Percentiles rank a stretch among this genome's conserved stretches.
These are phyloP conservation scores for Thymelicus acteon DNA, from an alignment of 2,888 invertebrate genomes.

Conservation along the genomic window DNA sequence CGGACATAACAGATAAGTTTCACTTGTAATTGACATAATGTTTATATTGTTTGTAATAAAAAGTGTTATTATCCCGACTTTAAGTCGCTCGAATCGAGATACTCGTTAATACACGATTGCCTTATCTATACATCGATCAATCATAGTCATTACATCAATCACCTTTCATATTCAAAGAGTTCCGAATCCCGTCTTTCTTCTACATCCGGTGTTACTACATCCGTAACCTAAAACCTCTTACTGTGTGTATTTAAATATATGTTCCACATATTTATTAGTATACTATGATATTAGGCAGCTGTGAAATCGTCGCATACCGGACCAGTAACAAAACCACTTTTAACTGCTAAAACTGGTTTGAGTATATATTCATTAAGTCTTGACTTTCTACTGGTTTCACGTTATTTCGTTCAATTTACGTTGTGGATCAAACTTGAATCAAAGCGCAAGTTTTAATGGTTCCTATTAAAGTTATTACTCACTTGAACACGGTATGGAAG, in stretches of 20 bases:
- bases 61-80: slow-evolving; percentile 7
- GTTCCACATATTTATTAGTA: slow-evolving; percentile 61
- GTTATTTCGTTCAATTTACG: slow-evolving; percentile 58
- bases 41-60: slow-evolving; percentile 13
- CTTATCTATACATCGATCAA: slow-evolving; percentile 24
- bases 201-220: slow-evolving; percentile 33
- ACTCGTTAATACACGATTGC: slow-evolving; percentile 12
- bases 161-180: slow-evolving; percentile 38
- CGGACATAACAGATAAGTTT: too few relatives aligned
- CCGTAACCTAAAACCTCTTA: slow-evolving; percentile 50
- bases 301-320: slow-evolving; percentile 53
- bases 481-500: slow-evolving; percentile 9
- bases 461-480: slow-evolving; percentile 1
- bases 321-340: slow-evolving; percentile 47
- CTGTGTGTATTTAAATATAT: slow-evolving; percentile 55
- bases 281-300: slow-evolving; percentile 54
- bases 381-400: slow-evolving; percentile 69
- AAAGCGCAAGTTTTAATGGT: not conserved
- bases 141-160: slow-evolving; percentile 34
- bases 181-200: slow-evolving; percentile 25
- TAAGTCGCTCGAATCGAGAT: slow-evolving; percentile 7
- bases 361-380: slow-evolving; percentile 58
- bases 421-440: slow-evolving; percentile 46
- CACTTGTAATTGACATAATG: slow-evolving; percentile 20
- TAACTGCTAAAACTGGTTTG: slow-evolving; percentile 62